Evolutionary conservation across 2,113 vertebrate species (phyloP).

Genomic region (Mionectes macconnelli): DNA sequence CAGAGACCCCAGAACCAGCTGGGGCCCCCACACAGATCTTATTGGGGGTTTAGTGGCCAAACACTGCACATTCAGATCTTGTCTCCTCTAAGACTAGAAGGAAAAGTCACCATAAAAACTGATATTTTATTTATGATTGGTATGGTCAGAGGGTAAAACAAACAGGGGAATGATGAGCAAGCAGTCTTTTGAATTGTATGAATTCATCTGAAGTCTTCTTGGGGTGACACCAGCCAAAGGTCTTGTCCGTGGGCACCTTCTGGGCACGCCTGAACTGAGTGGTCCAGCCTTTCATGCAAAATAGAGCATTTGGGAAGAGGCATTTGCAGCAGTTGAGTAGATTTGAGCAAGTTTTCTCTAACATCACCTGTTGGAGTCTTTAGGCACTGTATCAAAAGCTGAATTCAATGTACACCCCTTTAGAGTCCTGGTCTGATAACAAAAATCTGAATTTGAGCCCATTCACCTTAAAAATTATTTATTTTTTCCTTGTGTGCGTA

Average conservation of each 20-base stretch:
- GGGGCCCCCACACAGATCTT: no score
- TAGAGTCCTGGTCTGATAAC: accelerated
- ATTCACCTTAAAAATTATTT: neutral
- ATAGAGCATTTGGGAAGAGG: neutral
- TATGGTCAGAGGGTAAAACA: neutral
- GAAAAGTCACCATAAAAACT: neutral
- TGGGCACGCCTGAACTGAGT: neutral
- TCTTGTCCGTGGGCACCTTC: neutral
- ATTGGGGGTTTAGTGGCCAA: neutral
- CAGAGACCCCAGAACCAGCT: no score
- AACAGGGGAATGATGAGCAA: neutral
- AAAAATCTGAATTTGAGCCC: neutral
- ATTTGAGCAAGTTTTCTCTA: neutral
- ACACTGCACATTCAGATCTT: neutral
- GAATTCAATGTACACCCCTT: neutral
- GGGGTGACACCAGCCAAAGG: neutral
- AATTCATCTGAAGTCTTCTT: neutral
- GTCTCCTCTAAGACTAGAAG: neutral
- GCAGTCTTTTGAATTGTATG: neutral
- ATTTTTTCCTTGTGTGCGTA: accelerated
- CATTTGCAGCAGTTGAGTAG: neutral
- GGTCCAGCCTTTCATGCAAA: neutral
- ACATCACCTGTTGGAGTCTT: neutral
- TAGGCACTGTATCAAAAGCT: neutral
- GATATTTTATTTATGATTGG: constrained; percentile 4